phyloP scores from a whole-genome alignment of 2,113 vertebrate species.

The Mugil cephalus region DNA sequence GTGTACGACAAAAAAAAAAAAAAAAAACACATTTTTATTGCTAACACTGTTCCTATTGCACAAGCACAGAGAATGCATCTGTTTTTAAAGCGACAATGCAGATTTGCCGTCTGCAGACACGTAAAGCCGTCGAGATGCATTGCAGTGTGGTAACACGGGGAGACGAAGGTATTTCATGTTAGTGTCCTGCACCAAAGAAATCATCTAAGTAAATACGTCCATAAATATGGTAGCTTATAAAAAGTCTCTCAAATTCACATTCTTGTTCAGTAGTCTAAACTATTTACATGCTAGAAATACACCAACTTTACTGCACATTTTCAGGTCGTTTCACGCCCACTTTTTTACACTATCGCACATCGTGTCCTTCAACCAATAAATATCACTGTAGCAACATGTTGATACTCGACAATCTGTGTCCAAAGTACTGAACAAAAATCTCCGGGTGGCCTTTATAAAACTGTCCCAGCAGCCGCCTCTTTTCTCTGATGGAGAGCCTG shows the following conservation, averaged over 20 bases:
- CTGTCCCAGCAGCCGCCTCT: constrained; percentile 89
- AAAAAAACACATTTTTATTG: constrained; percentile 33
- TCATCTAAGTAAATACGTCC: constrained; percentile 8
- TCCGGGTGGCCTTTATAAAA: constrained; percentile 94
- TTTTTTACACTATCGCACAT: constrained; percentile 50
- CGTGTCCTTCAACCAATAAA: constrained; percentile 21
- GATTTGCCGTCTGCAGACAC: constrained; percentile 31
- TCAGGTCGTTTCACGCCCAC: constrained; percentile 44
- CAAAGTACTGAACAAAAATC: constrained; percentile 95
- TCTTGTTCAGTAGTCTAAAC: constrained; percentile 52
- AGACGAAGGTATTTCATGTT: constrained; percentile 4
- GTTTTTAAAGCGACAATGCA: constrained; percentile 42
- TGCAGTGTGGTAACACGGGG: constrained; percentile 1
- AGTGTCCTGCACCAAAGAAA: constrained; percentile 66
- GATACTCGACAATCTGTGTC: constrained; percentile 85
- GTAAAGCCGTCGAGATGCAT: constrained; percentile 4
- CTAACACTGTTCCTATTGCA: constrained; percentile 50
- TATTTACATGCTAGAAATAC: constrained; percentile 37
- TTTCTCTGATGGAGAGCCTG: constrained; percentile 91
- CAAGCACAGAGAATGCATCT: constrained; percentile 57
- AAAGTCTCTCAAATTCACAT: constrained; percentile 48
- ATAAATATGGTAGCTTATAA: constrained; percentile 52
- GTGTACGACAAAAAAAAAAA: constrained; percentile 33
- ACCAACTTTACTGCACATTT: constrained; percentile 1
- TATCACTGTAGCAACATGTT: constrained; percentile 71